Conservation (phyloP, 2,888 invertebrate species). For the Ormyrus labotus region DNA sequence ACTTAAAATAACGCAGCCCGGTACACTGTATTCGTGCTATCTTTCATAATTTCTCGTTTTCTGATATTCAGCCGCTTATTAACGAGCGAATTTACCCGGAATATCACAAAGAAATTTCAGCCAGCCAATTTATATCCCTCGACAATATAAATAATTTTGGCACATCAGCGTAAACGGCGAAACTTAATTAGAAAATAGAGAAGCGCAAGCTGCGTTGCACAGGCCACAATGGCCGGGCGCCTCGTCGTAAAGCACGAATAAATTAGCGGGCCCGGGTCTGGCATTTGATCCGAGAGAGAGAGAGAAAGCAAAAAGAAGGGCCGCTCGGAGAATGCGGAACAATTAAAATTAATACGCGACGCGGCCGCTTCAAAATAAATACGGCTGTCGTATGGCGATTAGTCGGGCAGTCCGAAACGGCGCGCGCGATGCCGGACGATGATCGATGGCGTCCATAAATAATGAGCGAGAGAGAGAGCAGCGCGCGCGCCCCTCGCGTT, state of each 20-base stretch:
- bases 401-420: slow-evolving; percentile 68
- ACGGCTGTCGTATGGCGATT: slow-evolving; percentile 75
- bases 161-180: neutral
- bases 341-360: slow-evolving; percentile 71
- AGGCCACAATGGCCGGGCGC: slow-evolving; percentile 4
- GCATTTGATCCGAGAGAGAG: neutral
- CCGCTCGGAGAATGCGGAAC: slow-evolving; percentile 62
- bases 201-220: neutral
- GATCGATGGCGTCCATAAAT: slow-evolving; percentile 75
- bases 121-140: too few relatives aligned
- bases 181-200: slow-evolving; percentile 9
- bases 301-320: neutral
- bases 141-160: too few relatives aligned
- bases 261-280: slow-evolving; percentile 14
- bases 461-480: slow-evolving; percentile 62
- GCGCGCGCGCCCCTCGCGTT: slow-evolving; percentile 54
- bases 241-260: slow-evolving; percentile 39
- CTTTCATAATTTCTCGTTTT: too few relatives aligned
- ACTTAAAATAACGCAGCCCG: too few relatives aligned
- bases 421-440: slow-evolving; percentile 69
- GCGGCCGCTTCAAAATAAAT: slow-evolving; percentile 72
- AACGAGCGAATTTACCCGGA: too few relatives aligned
- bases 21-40: too few relatives aligned
- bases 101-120: too few relatives aligned
- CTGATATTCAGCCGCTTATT: too few relatives aligned